Base-by-base conservation (phyloP, 2,113 vertebrate species). In the Cheirogaleus medius region DNA sequence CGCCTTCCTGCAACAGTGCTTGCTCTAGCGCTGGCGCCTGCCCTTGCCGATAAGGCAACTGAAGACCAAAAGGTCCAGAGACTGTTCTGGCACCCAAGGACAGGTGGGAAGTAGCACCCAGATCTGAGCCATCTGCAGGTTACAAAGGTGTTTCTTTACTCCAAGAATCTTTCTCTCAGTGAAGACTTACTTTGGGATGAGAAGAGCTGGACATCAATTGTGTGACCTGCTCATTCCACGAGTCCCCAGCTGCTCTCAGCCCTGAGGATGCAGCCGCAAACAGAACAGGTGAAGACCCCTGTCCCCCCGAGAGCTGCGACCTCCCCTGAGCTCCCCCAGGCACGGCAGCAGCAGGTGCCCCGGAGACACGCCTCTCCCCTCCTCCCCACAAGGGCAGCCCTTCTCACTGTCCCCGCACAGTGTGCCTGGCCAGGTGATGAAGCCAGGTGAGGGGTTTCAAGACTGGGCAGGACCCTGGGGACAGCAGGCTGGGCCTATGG, bases 331-430 rank as follows among this genome's bases (percentile, higher is more conserved):
- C 27, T 9, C 34, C 77, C n/a, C 29, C 89, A 4, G 56, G n/a
- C 27, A 47, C 10, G 0, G 32, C 32, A 60, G 25, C 3, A 29
- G 20, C 3, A 42, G 39, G 42, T 0, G 6, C 25, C 39, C 10
- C 5, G 0, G 25, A 17, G 71, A 32, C 8, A 15, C 15, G 1
- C 39, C 21, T n/a, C 37, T 18, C 54, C 47, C 44, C 21, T 8
- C 34, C 0, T 2, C 47, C 12, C 32, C 8, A 0, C 0, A 8
- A n/a, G 2, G 10, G 0, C 56, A 0, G 32, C 32, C 8, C 56
- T 32, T 85, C 39, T 5, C 29, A 5, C 44, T 3, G 32, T 49
- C 71, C 44, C 13, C 6, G 4, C 12, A 23, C 29, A 29, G 0
- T 20, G 39, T 56, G 23, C 27, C 54, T 0, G 2, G 49, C 23